Evolutionary conservation across 2,888 invertebrate genomes (phyloP), one percentile per base, ranked within the genome.

Genomic region (Himalopsyche japonica): DNA sequence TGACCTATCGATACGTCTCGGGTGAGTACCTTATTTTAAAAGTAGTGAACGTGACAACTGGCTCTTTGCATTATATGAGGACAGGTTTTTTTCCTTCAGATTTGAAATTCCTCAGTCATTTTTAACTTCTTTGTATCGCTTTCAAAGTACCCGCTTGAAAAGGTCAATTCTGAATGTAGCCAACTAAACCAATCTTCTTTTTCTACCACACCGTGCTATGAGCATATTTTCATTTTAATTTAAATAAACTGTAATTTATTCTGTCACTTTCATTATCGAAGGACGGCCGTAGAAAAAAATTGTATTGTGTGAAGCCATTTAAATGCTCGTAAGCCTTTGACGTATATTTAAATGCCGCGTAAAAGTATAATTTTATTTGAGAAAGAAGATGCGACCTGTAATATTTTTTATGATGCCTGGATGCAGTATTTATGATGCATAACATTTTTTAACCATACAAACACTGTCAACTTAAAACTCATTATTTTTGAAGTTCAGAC

Each of bases 1-100:
- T 79, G 84, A 85, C 84, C 85, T 82, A 82, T 86, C 86, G 82
- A 86, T 85, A 82, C 84, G 85, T 85, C 82, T 84, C 86, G 83
- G 86, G 80, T 77, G 76, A 79, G 84, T 82, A 82, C 81, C 48
- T 84, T 79, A 79, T 76, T 83, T 70, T 79, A 43, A 84, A 83
- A 86, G 84, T 80, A 78, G 84, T 79, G 86, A 85, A 86, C 86
- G 86, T 86, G 86, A 86, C 85, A 85, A 48, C 83, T 78, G 15
- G 81, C 76, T 20, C 70, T 70, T 70, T 47, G 8, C 18, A 27
- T 82, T 43, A 86, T 86, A 80, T 85, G 83, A 83, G 80, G 70
- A 81, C 82, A 80, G 85, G 81, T 83, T 81, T 81, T 57, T 43
- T 64, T 57, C 48, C 70, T 24, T 34, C 77, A 79, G 47, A 80